phyloP scores from a whole-genome alignment of 2,113 vertebrate species.

The Ranitomeya imitator region DNA sequence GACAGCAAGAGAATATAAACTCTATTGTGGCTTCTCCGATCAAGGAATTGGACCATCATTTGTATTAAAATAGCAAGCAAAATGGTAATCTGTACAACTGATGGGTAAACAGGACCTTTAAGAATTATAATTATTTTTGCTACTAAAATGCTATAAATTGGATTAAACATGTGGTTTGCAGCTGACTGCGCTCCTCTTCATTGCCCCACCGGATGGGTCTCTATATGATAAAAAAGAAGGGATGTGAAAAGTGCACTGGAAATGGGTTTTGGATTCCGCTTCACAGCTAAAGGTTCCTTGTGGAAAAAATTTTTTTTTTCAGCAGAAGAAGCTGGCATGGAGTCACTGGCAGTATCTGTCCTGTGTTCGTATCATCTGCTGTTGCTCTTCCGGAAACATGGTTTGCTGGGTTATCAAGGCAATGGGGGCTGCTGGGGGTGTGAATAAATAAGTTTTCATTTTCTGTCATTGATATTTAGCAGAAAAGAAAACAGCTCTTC shows the following conservation, averaged over 20 bases:
- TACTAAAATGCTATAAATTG: constrained; percentile 90
- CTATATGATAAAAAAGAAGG: constrained; percentile 78
- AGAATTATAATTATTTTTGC: constrained; percentile 91
- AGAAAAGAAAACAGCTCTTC: neutral
- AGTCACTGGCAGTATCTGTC: constrained; percentile 83
- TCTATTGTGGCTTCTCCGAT: neutral
- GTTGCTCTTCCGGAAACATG: constrained; percentile 86
- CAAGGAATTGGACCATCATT: neutral
- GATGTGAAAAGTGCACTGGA: constrained; percentile 75
- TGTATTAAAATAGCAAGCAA: neutral
- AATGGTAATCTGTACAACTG: constrained; percentile 2
- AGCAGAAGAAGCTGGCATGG: constrained; percentile 85
- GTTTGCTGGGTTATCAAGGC: constrained; percentile 85
- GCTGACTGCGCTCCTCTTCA: constrained; percentile 87
- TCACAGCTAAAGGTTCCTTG: constrained; percentile 88
- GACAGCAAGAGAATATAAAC: neutral
- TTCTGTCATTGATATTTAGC: constrained; percentile 24
- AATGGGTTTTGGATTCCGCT: constrained; percentile 87
- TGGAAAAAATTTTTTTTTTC: constrained; percentile 79
- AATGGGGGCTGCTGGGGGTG: constrained; percentile 11
- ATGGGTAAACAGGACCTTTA: constrained; percentile 69
- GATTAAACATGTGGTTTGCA: constrained; percentile 91
- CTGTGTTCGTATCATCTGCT: constrained; percentile 85
- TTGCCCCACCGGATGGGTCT: constrained; percentile 90
- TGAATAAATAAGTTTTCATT: constrained; percentile 41